Base-by-base conservation (phyloP, 2,888 invertebrate species). In the Clitarchus hookeri region DNA sequence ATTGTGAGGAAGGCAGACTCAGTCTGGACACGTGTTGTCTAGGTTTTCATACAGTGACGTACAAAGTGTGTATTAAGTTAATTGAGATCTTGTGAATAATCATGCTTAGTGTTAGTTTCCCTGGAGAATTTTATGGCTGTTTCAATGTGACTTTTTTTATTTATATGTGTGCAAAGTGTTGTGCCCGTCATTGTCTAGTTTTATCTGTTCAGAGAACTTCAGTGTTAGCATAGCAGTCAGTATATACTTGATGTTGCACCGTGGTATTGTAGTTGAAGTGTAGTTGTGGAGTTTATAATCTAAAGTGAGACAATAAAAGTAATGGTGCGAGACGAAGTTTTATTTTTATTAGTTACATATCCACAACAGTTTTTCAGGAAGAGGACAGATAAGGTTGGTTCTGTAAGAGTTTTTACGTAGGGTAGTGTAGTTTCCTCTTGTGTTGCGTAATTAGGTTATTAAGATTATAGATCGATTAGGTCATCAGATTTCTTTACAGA, bases 11-110 rank as follows among this genome's bases (percentile, higher is more conserved):
- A 65, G n/a, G 65, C 65, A 65, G 65, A 65, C 65, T 48, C 48
- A 12, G 65, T 65, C n/a, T 19, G n/a, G 23, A 65, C 65, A n/a
- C n/a, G 8, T n/a, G 23, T 8, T 23, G n/a, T 65, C 19, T 65
- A 65, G 65, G 65, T 65, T 65, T 65, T 65, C 65, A 65, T n/a
- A 65, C n/a, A n/a, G 65, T 65, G 65, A 65, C 65, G 65, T 65
- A 65, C 65, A 65, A 65, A 65, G 23, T 65, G 65, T 65, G 65
- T 65, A 65, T 65, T 65, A 65, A 65, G 65, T 65, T 65, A 23
- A 19, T 23, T 65, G 65, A 65, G 65, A 65, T 65, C 19, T 65
- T 65, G 65, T 65, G 65, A 65, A 65, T 65, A 65, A n/a, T 65
- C 65, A 23, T 65, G 65, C 65, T 12, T 65, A 65, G 65, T 65